Evolutionary conservation across 2,888 invertebrate genomes (phyloP).

Genomic region (Pyrochroa serraticornis): DNA sequence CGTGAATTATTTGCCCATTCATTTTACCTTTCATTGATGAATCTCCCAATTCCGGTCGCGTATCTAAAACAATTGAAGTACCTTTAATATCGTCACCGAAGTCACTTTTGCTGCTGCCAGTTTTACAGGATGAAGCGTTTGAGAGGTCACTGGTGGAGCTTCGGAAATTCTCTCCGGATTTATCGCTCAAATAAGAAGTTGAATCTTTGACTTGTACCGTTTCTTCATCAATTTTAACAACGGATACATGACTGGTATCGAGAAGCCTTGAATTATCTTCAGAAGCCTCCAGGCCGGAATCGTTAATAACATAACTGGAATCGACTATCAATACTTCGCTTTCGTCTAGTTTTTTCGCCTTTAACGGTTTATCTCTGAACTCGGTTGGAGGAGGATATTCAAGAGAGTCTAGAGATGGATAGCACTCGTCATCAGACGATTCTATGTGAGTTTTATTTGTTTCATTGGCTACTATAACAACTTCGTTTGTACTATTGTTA

Average conservation of each 20-base stretch:
- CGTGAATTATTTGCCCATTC: conserved; percentile 59
- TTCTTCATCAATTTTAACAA: conserved; percentile 86
- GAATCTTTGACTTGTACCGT: conserved; percentile 77
- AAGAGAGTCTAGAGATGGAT: conserved; percentile 76
- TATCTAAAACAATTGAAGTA: conserved; percentile 60
- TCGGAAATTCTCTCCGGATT: conserved; percentile 44
- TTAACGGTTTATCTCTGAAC: conserved; percentile 56
- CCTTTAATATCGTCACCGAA: conserved; percentile 57
- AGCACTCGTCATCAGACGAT: conserved; percentile 76
- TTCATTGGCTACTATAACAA: conserved; percentile 79
- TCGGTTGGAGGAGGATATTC: conserved; percentile 64
- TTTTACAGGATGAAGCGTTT: conserved; percentile 53
- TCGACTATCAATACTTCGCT: conserved; percentile 82
- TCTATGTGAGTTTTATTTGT: conserved; percentile 73
- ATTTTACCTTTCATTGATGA: conserved; percentile 48
- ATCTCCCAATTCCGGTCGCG: conserved; percentile 31
- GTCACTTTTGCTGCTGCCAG: conserved; percentile 51
- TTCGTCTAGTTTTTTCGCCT: conserved; percentile 78
- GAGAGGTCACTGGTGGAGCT: conserved; percentile 57
- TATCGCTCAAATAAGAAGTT: conserved; percentile 52
- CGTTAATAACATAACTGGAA: conserved; percentile 72
- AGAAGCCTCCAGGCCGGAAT: conserved; percentile 68
- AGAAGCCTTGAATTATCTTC: conserved; percentile 54
- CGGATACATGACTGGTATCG: conserved; percentile 90
- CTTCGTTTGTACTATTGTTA: conserved; percentile 68